Conservation (phyloP, 2,797 vertebrate species). For the Coreius guichenoti region DNA sequence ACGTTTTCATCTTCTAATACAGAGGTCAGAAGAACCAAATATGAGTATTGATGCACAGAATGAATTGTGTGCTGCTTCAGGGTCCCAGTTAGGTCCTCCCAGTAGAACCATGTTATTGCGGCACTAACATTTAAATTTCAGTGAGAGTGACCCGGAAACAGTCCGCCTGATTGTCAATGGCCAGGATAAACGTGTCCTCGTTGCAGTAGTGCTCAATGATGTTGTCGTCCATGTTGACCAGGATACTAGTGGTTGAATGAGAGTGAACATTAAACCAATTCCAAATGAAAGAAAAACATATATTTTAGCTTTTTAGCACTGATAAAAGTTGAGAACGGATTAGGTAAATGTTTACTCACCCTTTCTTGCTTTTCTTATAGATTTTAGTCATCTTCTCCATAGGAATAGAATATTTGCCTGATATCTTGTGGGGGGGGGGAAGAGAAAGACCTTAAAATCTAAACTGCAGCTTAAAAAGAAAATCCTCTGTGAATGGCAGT, state of each 20-base stretch:
- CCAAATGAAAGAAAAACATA: not conserved
- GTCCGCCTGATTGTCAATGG: conserved; percentile 89
- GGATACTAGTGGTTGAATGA: conserved; percentile 80
- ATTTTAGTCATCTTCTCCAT: conserved; percentile 93
- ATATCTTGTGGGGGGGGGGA: conserved; percentile 81
- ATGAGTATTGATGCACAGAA: not conserved
- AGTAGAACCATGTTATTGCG: not conserved
- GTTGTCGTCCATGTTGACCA: conserved; percentile 99
- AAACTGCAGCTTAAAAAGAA: not conserved
- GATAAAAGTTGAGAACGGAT: not conserved
- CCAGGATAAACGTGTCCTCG: conserved; percentile 96
- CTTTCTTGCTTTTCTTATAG: conserved; percentile 99
- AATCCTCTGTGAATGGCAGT: not conserved
- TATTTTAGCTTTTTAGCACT: not conserved
- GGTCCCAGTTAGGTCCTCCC: not conserved
- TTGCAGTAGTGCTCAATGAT: conserved; percentile 98
- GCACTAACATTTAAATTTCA: conserved; percentile 84
- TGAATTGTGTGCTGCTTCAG: not conserved
- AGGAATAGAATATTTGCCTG: conserved; percentile 92
- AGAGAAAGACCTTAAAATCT: not conserved
- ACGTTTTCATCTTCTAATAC: not conserved
- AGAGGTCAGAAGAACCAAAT: not conserved
- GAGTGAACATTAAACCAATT: not conserved
- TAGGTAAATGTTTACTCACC: conserved; percentile 78
- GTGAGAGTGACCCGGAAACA: conserved; percentile 93